A percentile compares a stretch with the other conserved stretches of the same genome.
Conservation (phyloP, 2,113 vertebrate species). For the Malurus melanocephalus region DNA sequence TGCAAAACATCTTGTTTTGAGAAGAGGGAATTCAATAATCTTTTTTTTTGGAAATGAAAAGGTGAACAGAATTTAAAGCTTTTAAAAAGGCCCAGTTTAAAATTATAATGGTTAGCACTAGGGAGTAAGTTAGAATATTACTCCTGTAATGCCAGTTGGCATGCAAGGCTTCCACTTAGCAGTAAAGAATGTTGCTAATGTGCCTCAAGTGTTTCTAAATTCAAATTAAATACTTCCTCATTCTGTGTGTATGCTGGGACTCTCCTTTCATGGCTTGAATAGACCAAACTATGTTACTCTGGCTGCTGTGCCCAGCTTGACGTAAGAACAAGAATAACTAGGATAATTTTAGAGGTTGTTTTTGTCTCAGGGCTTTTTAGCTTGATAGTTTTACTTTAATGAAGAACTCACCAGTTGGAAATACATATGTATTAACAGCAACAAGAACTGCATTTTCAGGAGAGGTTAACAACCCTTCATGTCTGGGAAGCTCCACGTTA, state of each 20-base stretch:
- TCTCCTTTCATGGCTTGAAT: neutral
- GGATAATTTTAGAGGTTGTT: neutral
- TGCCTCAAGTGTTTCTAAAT: constrained; percentile 47
- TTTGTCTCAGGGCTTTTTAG: neutral
- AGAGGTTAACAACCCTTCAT: neutral
- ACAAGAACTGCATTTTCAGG: neutral
- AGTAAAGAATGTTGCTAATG: constrained; percentile 8
- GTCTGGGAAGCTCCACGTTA: neutral
- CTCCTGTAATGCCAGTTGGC: constrained; percentile 12
- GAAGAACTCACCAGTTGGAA: neutral
- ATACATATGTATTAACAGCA: neutral
- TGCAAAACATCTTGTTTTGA: neutral
- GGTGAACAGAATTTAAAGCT: constrained; percentile 17
- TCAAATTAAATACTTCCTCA: constrained; percentile 43
- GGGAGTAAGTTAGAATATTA: constrained; percentile 1
- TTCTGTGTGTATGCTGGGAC: neutral
- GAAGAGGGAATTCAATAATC: neutral
- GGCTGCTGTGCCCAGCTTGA: neutral
- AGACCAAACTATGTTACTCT: neutral
- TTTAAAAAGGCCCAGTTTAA: neutral
- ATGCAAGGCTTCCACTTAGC: constrained; percentile 3
- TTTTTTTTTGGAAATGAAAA: constrained; percentile 2
- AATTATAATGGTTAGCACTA: neutral
- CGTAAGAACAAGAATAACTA: neutral
- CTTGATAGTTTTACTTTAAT: neutral